These are phyloP conservation scores for Tyto alba DNA, from an alignment of 2,113 vertebrate species.

Conservation along the genomic window DNA sequence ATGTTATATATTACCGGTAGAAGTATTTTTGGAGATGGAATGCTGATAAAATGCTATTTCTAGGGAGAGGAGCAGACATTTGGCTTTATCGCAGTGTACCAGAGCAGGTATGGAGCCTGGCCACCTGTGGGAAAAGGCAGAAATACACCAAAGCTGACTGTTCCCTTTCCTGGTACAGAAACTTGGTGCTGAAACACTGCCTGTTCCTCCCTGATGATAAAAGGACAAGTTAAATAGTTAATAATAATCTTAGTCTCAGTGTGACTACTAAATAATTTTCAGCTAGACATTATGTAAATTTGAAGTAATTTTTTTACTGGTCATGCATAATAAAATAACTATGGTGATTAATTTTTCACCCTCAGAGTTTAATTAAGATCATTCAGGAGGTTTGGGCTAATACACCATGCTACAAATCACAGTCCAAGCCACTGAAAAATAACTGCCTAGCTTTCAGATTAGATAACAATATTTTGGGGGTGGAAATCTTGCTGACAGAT, in stretches of 20 bases:
- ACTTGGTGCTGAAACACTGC: not conserved
- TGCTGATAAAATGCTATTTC: not conserved
- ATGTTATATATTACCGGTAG: not conserved
- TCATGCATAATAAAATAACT: constrained; percentile 43
- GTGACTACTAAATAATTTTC: constrained; percentile 22
- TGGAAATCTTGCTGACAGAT: constrained; percentile 13
- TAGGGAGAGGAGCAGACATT: not conserved
- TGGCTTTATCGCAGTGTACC: not conserved
- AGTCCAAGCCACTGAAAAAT: not conserved
- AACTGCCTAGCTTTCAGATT: constrained; percentile 2
- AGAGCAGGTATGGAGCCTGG: not conserved
- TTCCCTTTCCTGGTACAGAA: not conserved
- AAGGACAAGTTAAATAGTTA: constrained; percentile 22
- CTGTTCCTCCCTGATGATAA: not conserved
- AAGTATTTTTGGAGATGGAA: not conserved
- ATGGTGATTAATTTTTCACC: constrained; percentile 46
- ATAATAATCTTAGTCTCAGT: not conserved
- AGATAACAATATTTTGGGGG: not conserved
- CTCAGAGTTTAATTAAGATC: constrained; percentile 59
- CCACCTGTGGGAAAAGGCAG: not conserved
- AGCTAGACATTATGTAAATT: constrained; percentile 48
- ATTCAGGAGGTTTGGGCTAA: constrained; percentile 11
- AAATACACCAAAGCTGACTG: not conserved
- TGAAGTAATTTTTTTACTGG: constrained; percentile 3
- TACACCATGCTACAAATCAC: not conserved